Percentiles rank a stretch among this genome's conserved stretches.
Evolutionary conservation across 2,888 invertebrate genomes (phyloP).

Genomic region (Limenitis camilla): DNA sequence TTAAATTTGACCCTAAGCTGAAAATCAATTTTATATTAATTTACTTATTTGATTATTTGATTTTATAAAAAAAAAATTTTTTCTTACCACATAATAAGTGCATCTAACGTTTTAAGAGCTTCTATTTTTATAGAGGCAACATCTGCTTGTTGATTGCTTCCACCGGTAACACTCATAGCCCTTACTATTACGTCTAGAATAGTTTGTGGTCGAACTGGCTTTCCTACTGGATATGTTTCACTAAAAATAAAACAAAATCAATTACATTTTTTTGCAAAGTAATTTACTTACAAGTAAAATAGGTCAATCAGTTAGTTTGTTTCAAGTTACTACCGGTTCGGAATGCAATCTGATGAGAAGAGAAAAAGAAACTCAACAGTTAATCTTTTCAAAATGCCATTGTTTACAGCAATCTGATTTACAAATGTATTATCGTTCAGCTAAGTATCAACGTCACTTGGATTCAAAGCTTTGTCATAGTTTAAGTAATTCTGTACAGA

Average conservation of each 20-base stretch:
- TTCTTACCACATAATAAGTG: constrained; percentile 55
- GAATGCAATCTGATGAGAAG: not conserved
- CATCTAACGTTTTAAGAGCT: constrained; percentile 54
- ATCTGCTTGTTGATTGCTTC: constrained; percentile 27
- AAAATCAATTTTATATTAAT: constrained; percentile 4
- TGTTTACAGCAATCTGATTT: no score
- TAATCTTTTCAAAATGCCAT: no score
- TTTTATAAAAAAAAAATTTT: not conserved
- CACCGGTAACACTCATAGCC: constrained; percentile 46
- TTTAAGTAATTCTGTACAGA: no score
- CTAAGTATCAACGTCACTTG: no score
- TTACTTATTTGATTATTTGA: not conserved
- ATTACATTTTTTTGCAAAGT: no score
- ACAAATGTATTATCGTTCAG: no score
- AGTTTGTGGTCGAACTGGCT: constrained; percentile 51
- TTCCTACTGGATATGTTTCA: constrained; percentile 58
- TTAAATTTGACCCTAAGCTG: constrained; percentile 57
- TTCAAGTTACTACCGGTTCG: no score
- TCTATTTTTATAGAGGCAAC: constrained; percentile 43
- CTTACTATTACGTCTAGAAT: constrained; percentile 51
- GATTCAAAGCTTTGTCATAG: no score
- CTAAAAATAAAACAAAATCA: constrained; percentile 34
- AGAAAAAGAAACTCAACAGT: not conserved
- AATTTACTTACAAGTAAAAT: no score
- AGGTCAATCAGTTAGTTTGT: no score